Evolutionary conservation across 2,113 vertebrate genomes (phyloP).

Genomic region (Smithornis capensis): DNA sequence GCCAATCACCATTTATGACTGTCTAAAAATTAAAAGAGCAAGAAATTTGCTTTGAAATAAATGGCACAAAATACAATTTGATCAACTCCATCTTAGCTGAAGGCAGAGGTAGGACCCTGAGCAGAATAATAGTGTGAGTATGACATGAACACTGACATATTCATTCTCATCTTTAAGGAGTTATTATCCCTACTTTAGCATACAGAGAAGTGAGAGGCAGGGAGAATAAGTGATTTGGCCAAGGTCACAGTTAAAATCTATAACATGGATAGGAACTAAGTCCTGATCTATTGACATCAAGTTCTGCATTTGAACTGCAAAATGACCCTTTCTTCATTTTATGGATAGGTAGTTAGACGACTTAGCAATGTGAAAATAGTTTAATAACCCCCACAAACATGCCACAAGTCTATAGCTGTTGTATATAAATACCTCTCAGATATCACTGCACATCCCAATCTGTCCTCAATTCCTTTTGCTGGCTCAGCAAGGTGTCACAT

Average conservation of each 20-base stretch:
- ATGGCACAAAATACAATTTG: neutral
- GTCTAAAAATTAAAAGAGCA: neutral
- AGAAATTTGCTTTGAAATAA: neutral
- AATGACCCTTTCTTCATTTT: neutral
- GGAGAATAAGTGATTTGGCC: neutral
- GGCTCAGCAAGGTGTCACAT: slow-evolving; percentile 20
- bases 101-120: neutral
- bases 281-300: neutral
- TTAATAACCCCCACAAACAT: neutral
- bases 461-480: slow-evolving; percentile 8
- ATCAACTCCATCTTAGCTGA: neutral
- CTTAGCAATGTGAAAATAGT: neutral
- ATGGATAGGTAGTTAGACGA: neutral
- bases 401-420: neutral
- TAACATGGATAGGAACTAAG: neutral
- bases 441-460: neutral
- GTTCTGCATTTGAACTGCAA: neutral
- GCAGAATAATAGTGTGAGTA: neutral
- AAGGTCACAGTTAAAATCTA: neutral
- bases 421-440: slow-evolving; percentile 11
- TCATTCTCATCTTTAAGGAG: neutral
- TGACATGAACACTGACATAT: neutral
- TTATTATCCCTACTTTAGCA: neutral
- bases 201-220: neutral
- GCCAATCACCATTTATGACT: neutral